Evolutionary conservation across 2,888 invertebrate species (phyloP).

Genomic region (Cephonodes hylas): DNA sequence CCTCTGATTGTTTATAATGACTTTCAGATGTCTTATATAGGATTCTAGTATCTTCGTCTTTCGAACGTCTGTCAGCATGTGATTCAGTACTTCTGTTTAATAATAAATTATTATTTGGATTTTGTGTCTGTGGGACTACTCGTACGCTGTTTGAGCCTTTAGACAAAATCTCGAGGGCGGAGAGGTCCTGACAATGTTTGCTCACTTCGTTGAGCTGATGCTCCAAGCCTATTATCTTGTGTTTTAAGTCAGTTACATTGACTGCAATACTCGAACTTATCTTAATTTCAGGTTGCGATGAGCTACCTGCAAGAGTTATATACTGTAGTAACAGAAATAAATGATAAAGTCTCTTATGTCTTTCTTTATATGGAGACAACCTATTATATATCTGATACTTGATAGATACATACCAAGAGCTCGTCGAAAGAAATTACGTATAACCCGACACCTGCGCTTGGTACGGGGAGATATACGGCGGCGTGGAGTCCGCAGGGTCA

Average conservation of each 20-base stretch:
- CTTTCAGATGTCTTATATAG: constrained; percentile 47
- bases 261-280: constrained; percentile 62
- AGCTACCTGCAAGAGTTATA: constrained; percentile 49
- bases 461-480: constrained; percentile 71
- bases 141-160: constrained; percentile 31
- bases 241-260: constrained; percentile 61
- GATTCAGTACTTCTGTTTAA: constrained; percentile 28
- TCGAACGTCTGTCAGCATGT: constrained; percentile 26
- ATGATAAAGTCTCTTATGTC: too few relatives aligned
- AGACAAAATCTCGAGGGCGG: constrained; percentile 36
- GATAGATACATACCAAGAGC: constrained; percentile 50
- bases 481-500: constrained; percentile 65
- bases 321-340: background rate
- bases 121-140: constrained; percentile 21
- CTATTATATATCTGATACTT: background rate
- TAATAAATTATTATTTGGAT: constrained; percentile 23
- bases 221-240: constrained; percentile 58
- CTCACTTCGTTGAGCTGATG: constrained; percentile 55
- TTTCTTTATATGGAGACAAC: too few relatives aligned
- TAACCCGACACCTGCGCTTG: constrained; percentile 58
- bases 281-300: constrained; percentile 59
- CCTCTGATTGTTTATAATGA: constrained; percentile 39
- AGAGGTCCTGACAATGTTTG: constrained; percentile 49
- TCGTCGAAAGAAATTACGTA: constrained; percentile 61
- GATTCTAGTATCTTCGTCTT: constrained; percentile 43